Evolutionary conservation across 1,140 invertebrate genomes (phyloP).

Genomic region (Pteromalus puparum): DNA sequence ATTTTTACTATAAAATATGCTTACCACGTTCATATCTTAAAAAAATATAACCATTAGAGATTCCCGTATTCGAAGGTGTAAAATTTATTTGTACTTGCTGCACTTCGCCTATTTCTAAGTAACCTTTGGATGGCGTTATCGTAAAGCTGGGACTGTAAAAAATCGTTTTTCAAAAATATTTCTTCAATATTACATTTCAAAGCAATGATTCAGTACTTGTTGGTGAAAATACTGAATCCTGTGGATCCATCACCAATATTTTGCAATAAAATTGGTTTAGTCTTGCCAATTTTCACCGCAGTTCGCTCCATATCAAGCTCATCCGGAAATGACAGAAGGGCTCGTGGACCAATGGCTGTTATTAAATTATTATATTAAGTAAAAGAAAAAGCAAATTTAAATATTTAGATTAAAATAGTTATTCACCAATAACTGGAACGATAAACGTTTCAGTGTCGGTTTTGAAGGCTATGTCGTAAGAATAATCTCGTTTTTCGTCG

Average conservation of each 20-base stretch:
- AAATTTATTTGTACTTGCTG: slow-evolving; percentile 65
- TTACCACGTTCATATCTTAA: slow-evolving; percentile 71
- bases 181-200: not conserved
- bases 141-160: slow-evolving; percentile 50
- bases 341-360: slow-evolving; percentile 70
- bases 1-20: not conserved
- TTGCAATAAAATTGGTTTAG: slow-evolving; percentile 66
- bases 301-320: slow-evolving; percentile 67
- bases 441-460: slow-evolving; percentile 62
- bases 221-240: slow-evolving; percentile 63
- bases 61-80: slow-evolving; percentile 56
- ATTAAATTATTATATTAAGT: not conserved
- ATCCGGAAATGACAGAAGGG: slow-evolving; percentile 74
- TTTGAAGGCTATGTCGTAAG: slow-evolving; percentile 62
- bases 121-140: slow-evolving; percentile 66
- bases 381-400: not conserved
- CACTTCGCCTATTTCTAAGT: slow-evolving; percentile 64
- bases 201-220: slow-evolving; percentile 56
- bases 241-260: slow-evolving; percentile 69
- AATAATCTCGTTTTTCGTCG: slow-evolving; percentile 65
- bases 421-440: slow-evolving; percentile 65
- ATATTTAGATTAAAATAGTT: not conserved
- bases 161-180: not conserved
- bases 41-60: slow-evolving; percentile 61
- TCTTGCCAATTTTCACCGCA: slow-evolving; percentile 68